Base-by-base conservation (phyloP, 2,888 invertebrate species). In the Agrochola circellaris region DNA sequence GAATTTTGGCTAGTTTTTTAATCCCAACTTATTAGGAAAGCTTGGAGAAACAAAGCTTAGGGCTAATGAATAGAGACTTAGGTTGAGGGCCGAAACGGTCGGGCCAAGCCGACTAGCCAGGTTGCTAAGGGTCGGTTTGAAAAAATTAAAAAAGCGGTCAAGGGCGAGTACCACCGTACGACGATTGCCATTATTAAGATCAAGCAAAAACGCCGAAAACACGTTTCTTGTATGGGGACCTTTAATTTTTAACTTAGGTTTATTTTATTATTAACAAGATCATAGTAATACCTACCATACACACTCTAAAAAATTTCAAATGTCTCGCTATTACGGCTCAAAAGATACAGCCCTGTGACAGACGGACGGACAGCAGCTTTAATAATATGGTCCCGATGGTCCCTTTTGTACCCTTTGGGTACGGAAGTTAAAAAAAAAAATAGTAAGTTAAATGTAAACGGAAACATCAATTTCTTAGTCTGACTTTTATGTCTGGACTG, bases 21-120 rank as follows among this genome's bases (percentile, higher is more conserved):
- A 69, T 77, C 45, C 42, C 13, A 58, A 69, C 7, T 34, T 62
- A 75, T 30, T 54, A 23, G n/a, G 7, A 56, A 77, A 61, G 20
- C 5, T 69, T 61, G 23, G 5, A 38, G n/a, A 11, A 26, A 45
- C 42, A 30, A 17, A 48, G 20, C 48, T 51, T 61, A 61, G 13
- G 9, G 0, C 0, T 54, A 38, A 38, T 38, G 38, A 38, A 34
- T 34, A 34, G 34, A 34, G 34, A 34, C 9, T 62, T 34, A 45
- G 54, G 20, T 56, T 8, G 17, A 34, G 11, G 34, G 15, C 38
- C 38, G 38, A 38, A 38, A 38, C 9, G 7, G 38, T 9, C 38
- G 38, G 38, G 38, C 38, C 8, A 38, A 38, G 0, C 38, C 38
- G 38, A 38, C 38, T 8, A 38, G 38, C 38, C 38, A 38, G 38